These are phyloP conservation scores for Neodiprion lecontei DNA, from an alignment of 1,140 invertebrate genomes.

Conservation along the genomic window DNA sequence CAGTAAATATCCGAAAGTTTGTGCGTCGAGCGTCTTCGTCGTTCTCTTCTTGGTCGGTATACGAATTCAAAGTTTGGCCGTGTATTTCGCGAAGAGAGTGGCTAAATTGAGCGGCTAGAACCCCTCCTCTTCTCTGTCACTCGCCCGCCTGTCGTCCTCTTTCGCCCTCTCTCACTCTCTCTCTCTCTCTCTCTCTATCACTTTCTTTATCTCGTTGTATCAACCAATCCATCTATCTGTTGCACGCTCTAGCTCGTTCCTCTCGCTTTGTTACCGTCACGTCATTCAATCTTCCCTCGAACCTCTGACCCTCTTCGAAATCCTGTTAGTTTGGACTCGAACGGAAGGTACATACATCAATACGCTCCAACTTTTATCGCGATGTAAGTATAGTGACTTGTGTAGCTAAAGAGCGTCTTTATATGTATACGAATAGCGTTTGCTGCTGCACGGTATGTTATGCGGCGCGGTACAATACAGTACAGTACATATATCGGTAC, in stretches of 20 bases:
- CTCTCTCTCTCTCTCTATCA: background rate
- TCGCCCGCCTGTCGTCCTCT: background rate
- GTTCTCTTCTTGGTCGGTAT: background rate
- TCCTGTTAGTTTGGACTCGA: background rate
- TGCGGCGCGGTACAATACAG: no score
- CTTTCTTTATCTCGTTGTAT: background rate
- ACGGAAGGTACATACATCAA: background rate
- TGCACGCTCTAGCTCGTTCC: background rate
- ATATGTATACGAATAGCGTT: no score
- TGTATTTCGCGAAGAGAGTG: background rate
- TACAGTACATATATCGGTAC: no score
- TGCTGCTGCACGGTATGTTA: no score
- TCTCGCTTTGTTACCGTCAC: constrained; percentile 1
- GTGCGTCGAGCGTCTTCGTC: background rate
- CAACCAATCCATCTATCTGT: background rate
- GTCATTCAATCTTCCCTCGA: constrained; percentile 4
- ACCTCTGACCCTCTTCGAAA: background rate
- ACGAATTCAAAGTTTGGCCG: background rate
- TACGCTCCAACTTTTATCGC: background rate
- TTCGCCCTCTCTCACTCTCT: background rate
- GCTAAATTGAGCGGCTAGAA: background rate
- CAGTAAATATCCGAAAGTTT: background rate
- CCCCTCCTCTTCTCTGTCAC: no score
- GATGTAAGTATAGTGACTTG: background rate
- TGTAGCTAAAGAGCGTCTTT: no score